Evolutionary conservation across 2,888 invertebrate species (phyloP).

Genomic region (Zootermopsis nevadensis): DNA sequence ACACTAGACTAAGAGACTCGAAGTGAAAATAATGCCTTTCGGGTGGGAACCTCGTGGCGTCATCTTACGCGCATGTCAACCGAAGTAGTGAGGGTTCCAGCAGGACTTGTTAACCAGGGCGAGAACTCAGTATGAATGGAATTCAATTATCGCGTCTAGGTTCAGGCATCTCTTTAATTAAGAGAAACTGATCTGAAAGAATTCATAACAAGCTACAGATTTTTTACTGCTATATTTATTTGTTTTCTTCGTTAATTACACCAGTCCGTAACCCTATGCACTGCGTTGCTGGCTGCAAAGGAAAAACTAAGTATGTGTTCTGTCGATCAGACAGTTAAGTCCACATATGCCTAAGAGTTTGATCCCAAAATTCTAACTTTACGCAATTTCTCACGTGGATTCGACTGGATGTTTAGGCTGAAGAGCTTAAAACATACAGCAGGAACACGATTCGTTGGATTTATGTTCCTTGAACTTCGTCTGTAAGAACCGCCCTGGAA

Average conservation of each 20-base stretch:
- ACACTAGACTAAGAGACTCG: not conserved
- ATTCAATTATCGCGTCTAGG: slow-evolving; percentile 25
- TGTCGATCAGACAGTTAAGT: too few species aligned
- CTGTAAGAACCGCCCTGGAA: too few species aligned
- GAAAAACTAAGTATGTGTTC: too few species aligned
- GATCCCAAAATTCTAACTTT: too few species aligned
- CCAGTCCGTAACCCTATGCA: not conserved
- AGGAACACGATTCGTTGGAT: too few species aligned
- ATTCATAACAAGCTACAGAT: slow-evolving; percentile 14
- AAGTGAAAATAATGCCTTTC: not conserved
- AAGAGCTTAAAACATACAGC: too few species aligned
- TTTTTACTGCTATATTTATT: too few species aligned
- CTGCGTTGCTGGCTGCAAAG: too few species aligned
- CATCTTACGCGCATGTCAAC: not conserved
- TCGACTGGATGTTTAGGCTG: too few species aligned
- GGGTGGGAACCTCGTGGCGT: not conserved
- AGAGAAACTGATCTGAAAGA: not conserved
- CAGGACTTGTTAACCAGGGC: not conserved
- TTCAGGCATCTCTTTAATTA: slow-evolving; percentile 29
- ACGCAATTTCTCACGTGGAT: too few species aligned
- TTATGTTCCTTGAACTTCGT: too few species aligned
- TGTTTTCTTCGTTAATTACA: slow-evolving; percentile 7
- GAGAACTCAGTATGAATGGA: not conserved
- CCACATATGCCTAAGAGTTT: too few species aligned
- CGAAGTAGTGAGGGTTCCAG: not conserved